Conservation (phyloP, 2,113 vertebrate species). For the Antigone vipio region DNA sequence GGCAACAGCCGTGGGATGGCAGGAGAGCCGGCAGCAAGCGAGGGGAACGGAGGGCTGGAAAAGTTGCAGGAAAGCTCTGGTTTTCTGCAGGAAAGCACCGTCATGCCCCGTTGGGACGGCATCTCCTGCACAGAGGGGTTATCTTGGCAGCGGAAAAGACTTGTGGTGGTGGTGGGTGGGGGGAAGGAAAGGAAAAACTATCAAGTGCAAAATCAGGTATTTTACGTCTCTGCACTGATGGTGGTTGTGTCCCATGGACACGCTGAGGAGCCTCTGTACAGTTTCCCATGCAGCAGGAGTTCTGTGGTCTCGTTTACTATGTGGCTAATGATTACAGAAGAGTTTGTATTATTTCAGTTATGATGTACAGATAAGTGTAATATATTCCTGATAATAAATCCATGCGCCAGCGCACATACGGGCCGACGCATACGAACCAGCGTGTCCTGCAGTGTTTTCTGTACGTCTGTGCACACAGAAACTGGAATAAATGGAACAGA, state of each 20-base stretch:
- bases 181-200: not conserved
- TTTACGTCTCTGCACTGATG: slow-evolving; percentile 72
- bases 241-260: slow-evolving; percentile 81
- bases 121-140: not conserved
- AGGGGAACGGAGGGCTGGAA: not conserved
- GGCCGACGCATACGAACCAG: slow-evolving; percentile 62
- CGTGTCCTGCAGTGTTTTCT: not conserved
- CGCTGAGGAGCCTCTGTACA: slow-evolving; percentile 60
- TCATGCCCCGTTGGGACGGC: not conserved
- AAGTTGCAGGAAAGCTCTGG: not conserved
- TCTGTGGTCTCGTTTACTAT: slow-evolving; percentile 40
- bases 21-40: accelerated
- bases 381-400: slow-evolving; percentile 71
- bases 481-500: not conserved
- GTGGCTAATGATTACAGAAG: slow-evolving; percentile 37
- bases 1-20: not conserved
- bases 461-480: not conserved
- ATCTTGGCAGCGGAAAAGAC: accelerated
- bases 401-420: slow-evolving; percentile 13
- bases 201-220: slow-evolving; percentile 75
- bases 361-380: slow-evolving; percentile 66
- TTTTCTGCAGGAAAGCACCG: not conserved
- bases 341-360: slow-evolving; percentile 61
- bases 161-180: accelerated
- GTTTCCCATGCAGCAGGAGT: slow-evolving; percentile 36